Evolutionary conservation across 1,140 invertebrate species (phyloP).

Genomic region (Nylanderia fulva): DNA sequence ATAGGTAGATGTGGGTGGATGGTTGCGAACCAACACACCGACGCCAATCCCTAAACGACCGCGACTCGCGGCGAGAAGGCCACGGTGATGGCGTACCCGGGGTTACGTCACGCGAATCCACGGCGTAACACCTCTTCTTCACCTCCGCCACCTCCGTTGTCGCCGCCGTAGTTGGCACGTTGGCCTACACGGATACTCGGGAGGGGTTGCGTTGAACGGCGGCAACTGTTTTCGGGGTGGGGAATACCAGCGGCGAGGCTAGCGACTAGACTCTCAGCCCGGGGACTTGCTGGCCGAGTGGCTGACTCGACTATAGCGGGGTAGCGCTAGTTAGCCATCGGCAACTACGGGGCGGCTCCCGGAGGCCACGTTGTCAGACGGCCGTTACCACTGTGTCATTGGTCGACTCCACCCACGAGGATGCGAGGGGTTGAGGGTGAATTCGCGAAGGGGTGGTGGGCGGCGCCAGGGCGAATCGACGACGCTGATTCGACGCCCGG

Average conservation of each 20-base stretch:
- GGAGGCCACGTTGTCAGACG: constrained; percentile 81
- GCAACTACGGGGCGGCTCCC: constrained; percentile 78
- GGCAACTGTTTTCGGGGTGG: no score
- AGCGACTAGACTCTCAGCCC: constrained; percentile 69
- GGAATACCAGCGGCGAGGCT: constrained; percentile 66
- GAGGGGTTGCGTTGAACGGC: constrained; percentile 4
- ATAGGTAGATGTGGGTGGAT: constrained; percentile 36
- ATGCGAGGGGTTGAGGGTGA: constrained; percentile 49
- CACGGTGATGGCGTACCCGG: constrained; percentile 61
- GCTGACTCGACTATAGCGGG: constrained; percentile 78
- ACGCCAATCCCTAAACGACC: constrained; percentile 65
- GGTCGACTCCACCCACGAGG: constrained; percentile 80
- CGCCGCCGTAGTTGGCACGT: constrained; percentile 67
- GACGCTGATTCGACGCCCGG: constrained; percentile 63
- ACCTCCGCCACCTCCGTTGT: constrained; percentile 22
- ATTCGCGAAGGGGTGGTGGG: constrained; percentile 67
- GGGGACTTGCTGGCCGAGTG: constrained; percentile 85
- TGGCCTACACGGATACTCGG: constrained; percentile 61
- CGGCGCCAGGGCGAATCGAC: constrained; percentile 60
- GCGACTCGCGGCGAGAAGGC: constrained; percentile 61
- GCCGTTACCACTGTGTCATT: constrained; percentile 82
- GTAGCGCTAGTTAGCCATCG: constrained; percentile 81
- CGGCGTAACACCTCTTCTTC: constrained; percentile 63
- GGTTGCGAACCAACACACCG: constrained; percentile 65
- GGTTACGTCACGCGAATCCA: constrained; percentile 68